phyloP scores from a whole-genome alignment of 1,140 invertebrate genomes.

The Pseudomyrmex cubaensis region DNA sequence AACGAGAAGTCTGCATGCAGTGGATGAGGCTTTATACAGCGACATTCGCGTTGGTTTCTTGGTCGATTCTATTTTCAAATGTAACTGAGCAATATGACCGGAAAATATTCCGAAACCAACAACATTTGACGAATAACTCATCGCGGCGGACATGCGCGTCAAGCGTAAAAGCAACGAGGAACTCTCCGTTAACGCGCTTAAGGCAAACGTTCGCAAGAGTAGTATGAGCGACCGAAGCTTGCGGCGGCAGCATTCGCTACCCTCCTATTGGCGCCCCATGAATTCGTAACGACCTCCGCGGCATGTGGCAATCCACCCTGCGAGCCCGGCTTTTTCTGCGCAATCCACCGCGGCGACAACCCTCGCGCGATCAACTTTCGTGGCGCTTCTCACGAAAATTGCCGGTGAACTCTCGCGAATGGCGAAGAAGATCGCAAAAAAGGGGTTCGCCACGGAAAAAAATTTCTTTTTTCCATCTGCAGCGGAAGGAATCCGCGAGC shows the following conservation, averaged over 20 bases:
- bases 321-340: conserved; percentile 38
- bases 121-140: conserved; percentile 56
- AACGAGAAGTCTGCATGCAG: not conserved
- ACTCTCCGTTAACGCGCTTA: conserved; percentile 10
- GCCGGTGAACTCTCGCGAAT: conserved; percentile 7
- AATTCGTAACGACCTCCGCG: conserved; percentile 65
- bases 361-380: conserved; percentile 21
- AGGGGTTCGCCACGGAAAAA: conserved; percentile 42
- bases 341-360: conserved; percentile 41
- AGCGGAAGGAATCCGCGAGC: conserved; percentile 50
- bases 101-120: conserved; percentile 28
- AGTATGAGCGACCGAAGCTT: not conserved
- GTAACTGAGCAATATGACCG: not conserved
- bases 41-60: conserved; percentile 33
- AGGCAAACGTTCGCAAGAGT: conserved; percentile 3
- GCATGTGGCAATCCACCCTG: conserved; percentile 9
- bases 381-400: conserved; percentile 50
- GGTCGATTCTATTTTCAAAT: conserved; percentile 56
- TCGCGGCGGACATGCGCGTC: not conserved
- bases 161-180: conserved; percentile 39
- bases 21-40: not conserved
- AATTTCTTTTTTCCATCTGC: not conserved
- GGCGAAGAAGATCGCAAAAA: conserved; percentile 15
- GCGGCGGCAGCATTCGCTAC: conserved; percentile 44
- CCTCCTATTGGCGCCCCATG: conserved; percentile 39